Evolutionary conservation across 2,797 vertebrate genomes (phyloP).

Genomic region (Lates japonicus): DNA sequence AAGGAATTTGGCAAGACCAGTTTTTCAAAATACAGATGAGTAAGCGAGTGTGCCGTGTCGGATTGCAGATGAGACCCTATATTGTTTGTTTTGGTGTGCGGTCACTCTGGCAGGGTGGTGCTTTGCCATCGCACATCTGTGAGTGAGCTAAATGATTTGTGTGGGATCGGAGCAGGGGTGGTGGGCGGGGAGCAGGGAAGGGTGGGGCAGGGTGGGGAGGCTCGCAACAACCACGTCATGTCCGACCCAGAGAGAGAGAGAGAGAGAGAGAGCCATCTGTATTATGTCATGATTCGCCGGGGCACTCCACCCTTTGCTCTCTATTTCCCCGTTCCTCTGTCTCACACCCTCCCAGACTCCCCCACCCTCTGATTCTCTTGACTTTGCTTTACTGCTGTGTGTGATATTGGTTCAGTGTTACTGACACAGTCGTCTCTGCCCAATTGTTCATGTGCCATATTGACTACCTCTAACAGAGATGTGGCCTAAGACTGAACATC

Average conservation of each 20-base stretch:
- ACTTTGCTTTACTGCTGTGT: slow-evolving; percentile 28
- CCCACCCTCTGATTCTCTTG: slow-evolving; percentile 44
- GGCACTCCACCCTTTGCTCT: slow-evolving; percentile 75
- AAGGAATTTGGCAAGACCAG: slow-evolving; percentile 21
- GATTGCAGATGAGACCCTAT: slow-evolving; percentile 12
- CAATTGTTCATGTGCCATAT: slow-evolving; percentile 15
- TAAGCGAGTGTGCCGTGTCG: slow-evolving; percentile 19
- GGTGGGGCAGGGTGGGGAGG: neutral
- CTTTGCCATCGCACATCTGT: slow-evolving; percentile 59
- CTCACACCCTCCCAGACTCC: slow-evolving; percentile 29
- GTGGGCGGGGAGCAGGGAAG: neutral
- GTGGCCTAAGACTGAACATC: slow-evolving; percentile 7
- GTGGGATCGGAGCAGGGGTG: slow-evolving; percentile 24
- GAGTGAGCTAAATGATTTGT: slow-evolving; percentile 56
- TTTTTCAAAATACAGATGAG: slow-evolving; percentile 23
- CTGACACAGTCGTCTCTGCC: slow-evolving; percentile 22
- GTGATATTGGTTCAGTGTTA: slow-evolving; percentile 22
- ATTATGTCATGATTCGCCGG: slow-evolving; percentile 76
- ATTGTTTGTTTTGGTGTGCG: slow-evolving; percentile 55
- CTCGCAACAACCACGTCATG: slow-evolving; percentile 54
- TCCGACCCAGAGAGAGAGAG: slow-evolving; percentile 44
- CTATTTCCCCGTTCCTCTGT: slow-evolving; percentile 30
- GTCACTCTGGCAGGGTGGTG: slow-evolving; percentile 58
- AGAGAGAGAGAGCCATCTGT: slow-evolving; percentile 62
- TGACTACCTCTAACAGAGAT: slow-evolving; percentile 10